Base-by-base conservation (phyloP, 1,140 invertebrate genomes). In the Bombus picipes region DNA sequence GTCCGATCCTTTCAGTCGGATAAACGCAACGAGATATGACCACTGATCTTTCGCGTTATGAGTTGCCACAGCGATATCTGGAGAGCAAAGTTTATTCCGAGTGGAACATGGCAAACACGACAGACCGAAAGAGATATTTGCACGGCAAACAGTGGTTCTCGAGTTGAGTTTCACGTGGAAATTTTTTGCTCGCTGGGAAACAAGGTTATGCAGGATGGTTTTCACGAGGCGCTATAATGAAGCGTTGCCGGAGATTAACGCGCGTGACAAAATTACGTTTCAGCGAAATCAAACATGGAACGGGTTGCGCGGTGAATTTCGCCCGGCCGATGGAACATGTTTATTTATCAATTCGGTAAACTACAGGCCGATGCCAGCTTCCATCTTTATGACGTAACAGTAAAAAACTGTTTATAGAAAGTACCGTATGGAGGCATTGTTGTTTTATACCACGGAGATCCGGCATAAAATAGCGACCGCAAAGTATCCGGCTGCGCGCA, bases 21-120 rank as follows among this genome's bases (percentile, higher is more conserved):
- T 9, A 25, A 43, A 43, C 39, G 41, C 6, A 32, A 15, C 41
- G 2, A 41, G 28, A 76, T 59, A 59, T 8, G 43, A 28, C 53
- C 32, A 18, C 37, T 53, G 74, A 59, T 76, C 28, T 76, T n/a
- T 76, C 53, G 53, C 34, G 53, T 75, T n/a, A 76, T 25, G 32
- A 76, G 74, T 22, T 75, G 9, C 34, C n/a, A 18, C 47, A 37
- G 57, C 32, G 28, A 76, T 37, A 47, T 34, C 18, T 43, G n/a
- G 53, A 8, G 41, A 43, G 43, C 6, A 39, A 66, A 53, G 32
- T 70, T 80, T 70, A 70, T 65, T n/a, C 25, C 43, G 12, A 53
- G 25, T 34, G 37, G 76, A 22, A 32, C 3, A 10, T 10, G 18
- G 34, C 13, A 25, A 79, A 79, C 34, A 37, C n/a, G 39, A 8